These are phyloP conservation scores for Rhingia rostrata DNA, from an alignment of 2,888 invertebrate species.

Conservation along the genomic window DNA sequence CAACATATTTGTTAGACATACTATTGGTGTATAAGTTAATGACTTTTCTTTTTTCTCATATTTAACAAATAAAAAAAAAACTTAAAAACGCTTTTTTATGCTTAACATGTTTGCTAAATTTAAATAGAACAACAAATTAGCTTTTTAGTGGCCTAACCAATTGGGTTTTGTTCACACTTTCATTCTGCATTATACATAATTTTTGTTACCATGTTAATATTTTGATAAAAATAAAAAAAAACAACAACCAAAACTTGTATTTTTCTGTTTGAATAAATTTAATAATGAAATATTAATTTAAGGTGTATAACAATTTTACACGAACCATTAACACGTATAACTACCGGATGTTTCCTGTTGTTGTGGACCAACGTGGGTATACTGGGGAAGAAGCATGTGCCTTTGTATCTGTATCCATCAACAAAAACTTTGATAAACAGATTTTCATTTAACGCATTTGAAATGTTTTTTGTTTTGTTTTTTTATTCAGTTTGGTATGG, in stretches of 20 bases:
- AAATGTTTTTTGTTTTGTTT: slow-evolving; percentile 25
- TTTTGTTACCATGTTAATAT: slow-evolving; percentile 28
- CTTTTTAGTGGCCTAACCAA: slow-evolving; percentile 35
- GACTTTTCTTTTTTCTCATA: slow-evolving; percentile 28
- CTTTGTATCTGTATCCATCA: slow-evolving; percentile 15
- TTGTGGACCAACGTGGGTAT: slow-evolving; percentile 54
- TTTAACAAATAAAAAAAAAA: slow-evolving; percentile 9
- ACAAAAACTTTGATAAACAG: slow-evolving; percentile 37
- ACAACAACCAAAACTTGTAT: no score
- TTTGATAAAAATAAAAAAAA: slow-evolving; percentile 13
- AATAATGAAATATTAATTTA: not conserved
- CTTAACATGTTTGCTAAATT: slow-evolving; percentile 51
- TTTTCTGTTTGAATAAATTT: slow-evolving; percentile 22
- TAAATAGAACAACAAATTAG: not conserved
- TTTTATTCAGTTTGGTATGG: slow-evolving; percentile 27
- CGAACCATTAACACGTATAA: slow-evolving; percentile 38
- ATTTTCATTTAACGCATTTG: slow-evolving; percentile 30
- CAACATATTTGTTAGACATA: slow-evolving; percentile 39
- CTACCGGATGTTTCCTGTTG: slow-evolving; percentile 41
- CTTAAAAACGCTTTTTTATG: slow-evolving; percentile 44
- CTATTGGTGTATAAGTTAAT: slow-evolving; percentile 17
- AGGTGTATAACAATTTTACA: slow-evolving; percentile 18
- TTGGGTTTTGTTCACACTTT: slow-evolving; percentile 45
- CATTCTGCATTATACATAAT: slow-evolving; percentile 37
- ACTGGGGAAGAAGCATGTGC: slow-evolving; percentile 51